These are phyloP conservation scores for Piprites chloris DNA, from an alignment of 2,113 vertebrate species.

Conservation along the genomic window DNA sequence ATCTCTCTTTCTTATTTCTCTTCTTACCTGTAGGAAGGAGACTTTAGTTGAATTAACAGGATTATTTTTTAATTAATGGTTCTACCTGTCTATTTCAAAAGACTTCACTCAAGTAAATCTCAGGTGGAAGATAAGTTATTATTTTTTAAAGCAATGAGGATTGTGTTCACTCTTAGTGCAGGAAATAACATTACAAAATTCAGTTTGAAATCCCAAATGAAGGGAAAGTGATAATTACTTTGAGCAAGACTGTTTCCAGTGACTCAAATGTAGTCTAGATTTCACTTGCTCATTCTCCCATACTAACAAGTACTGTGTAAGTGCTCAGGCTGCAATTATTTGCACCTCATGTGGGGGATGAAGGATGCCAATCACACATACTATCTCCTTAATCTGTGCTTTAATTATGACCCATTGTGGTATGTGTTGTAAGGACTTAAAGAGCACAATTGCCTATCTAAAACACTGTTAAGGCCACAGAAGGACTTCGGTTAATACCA, in stretches of 20 bases:
- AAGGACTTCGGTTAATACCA: not conserved
- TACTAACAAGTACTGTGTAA: not conserved
- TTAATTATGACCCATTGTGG: not conserved
- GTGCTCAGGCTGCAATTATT: not conserved
- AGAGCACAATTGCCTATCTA: not conserved
- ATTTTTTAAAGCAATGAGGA: not conserved
- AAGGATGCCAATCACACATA: not conserved
- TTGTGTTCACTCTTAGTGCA: not conserved
- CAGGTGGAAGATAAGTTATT: not conserved
- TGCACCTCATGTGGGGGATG: not conserved
- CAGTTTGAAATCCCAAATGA: not conserved
- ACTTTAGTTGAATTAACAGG: not conserved
- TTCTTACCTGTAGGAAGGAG: not conserved
- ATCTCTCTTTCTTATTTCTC: not conserved
- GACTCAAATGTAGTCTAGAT: rapidly evolving
- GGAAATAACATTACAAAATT: not conserved
- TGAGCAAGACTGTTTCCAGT: not conserved
- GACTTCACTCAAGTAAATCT: not conserved
- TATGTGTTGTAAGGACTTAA: not conserved
- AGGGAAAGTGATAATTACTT: not conserved
- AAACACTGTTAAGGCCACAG: not conserved
- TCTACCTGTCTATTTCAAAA: not conserved
- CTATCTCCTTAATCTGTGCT: not conserved
- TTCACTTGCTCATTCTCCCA: not conserved
- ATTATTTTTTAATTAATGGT: not conserved